Base-by-base conservation (phyloP, 1,140 invertebrate species). In the Drosophila biarmipes region DNA sequence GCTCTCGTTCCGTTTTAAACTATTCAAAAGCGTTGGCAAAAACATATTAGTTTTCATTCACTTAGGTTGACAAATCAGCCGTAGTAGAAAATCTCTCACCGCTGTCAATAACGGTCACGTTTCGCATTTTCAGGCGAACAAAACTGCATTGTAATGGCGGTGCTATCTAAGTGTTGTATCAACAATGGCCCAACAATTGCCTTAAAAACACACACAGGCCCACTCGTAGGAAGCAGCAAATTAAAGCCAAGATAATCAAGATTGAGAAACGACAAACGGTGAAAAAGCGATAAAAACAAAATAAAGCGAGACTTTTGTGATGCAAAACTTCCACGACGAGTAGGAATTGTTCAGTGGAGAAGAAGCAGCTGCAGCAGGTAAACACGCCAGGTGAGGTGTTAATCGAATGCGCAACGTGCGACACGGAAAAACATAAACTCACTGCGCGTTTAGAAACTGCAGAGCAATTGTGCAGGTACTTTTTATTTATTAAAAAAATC, bases 201-300 rank as follows among this genome's bases (percentile, higher is more conserved):
- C 63, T 73, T 51, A 62, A 66, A 48, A 67, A 49, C 52, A 64
- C 51, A 21, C 40, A 45, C 58, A 54, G 27, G 21, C 43, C 11
- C 31, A 31, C 61, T 24, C 49, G 21, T 37, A 58, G 42, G 54
- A 73, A 61, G 56, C 61, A 40, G 21, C 78, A 87, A 87, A 87
- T 87, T 87, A 87, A 87, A 84, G 84, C 84, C 84, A 80, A 89
- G 84, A 89, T 87, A 89, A 87, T 84, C 84, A 46, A 57, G 54
- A 76, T 69, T 46, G 40, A 55, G 45, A 67, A 59, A 64, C 56
- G 56, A 54, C 11, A 55, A 56, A 52, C 46, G 37, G 21, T 7
- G 6, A 19, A 61, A 42, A 34, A 59, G 43, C 10, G 75, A 63
- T 24, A 45, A 29, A 27, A 71, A 59, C 43, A 42, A 35, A 66